phyloP scores from a whole-genome alignment of 2,888 invertebrate genomes.

The Drosophila atroscutellata region DNA sequence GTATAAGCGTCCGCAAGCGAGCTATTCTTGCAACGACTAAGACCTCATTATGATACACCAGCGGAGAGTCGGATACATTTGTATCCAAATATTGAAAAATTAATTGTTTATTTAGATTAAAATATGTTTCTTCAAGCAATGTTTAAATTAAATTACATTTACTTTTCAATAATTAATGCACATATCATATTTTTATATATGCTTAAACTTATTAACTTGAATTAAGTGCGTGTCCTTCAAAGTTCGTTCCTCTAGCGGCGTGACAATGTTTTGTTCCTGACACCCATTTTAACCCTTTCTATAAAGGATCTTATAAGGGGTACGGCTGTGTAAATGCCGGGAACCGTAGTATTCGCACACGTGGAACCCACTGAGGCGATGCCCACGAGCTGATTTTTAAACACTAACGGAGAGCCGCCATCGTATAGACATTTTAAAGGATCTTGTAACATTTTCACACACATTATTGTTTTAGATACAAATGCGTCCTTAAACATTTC shows the following conservation, averaged over 20 bases:
- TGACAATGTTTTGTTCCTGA: neutral
- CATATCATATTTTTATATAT: neutral
- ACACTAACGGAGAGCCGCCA: conserved; percentile 35
- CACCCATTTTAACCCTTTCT: neutral
- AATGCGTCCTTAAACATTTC: neutral
- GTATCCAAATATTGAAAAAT: neutral
- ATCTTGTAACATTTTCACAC: conserved; percentile 21
- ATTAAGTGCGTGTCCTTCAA: neutral
- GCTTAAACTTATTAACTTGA: neutral
- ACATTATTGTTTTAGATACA: conserved; percentile 8
- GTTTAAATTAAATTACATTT: neutral
- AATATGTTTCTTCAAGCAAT: neutral
- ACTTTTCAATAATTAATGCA: neutral
- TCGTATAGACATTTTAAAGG: conserved; percentile 32
- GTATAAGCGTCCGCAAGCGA: too few species aligned
- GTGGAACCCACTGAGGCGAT: conserved; percentile 39
- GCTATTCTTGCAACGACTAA: neutral
- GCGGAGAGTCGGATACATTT: neutral
- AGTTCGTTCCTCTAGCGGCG: neutral
- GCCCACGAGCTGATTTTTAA: conserved; percentile 33
- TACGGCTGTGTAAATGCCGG: conserved; percentile 45
- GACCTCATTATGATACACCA: neutral
- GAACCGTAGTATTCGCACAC: conserved; percentile 30
- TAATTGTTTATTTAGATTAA: neutral
- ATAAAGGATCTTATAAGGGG: conserved; percentile 16